Conservation (phyloP, 2,797 vertebrate genomes). For the Centroberyx gerrardi region DNA sequence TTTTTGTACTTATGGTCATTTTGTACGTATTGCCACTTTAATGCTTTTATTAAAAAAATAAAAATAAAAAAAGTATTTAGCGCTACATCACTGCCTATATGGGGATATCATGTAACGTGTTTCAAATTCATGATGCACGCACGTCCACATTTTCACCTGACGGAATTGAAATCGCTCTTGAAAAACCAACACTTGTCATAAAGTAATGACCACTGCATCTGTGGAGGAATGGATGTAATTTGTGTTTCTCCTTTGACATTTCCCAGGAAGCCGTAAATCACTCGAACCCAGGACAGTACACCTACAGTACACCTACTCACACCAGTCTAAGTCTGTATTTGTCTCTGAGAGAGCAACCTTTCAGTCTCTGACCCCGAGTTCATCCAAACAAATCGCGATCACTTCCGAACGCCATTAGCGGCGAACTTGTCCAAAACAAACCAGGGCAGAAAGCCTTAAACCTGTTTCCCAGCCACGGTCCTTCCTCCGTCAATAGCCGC, state of each 20-base stretch:
- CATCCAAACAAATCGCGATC: constrained; percentile 49
- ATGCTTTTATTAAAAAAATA: too few species aligned
- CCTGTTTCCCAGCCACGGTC: constrained; percentile 22
- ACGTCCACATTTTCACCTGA: too few species aligned
- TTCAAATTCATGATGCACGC: neutral
- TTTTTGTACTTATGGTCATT: too few species aligned
- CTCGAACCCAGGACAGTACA: constrained; percentile 21
- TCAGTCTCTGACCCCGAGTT: constrained; percentile 42
- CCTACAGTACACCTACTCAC: constrained; percentile 22
- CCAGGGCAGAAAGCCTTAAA: constrained; percentile 16
- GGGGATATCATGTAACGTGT: neutral
- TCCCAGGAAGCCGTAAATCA: constrained; percentile 30
- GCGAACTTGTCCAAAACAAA: constrained; percentile 31
- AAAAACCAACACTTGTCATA: too few species aligned
- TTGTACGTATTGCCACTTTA: too few species aligned
- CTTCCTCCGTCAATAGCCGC: constrained; percentile 27
- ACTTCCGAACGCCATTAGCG: constrained; percentile 23
- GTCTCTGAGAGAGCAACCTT: constrained; percentile 39
- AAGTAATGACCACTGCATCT: neutral
- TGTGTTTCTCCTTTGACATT: neutral
- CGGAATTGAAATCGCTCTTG: neutral
- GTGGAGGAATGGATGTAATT: neutral
- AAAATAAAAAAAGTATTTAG: too few species aligned
- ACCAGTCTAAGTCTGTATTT: constrained; percentile 41
- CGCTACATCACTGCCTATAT: too few species aligned